Evolutionary conservation across 64 coral and sea anemone species (phyloP).

Genomic region (Stichodactyla helianthus): DNA sequence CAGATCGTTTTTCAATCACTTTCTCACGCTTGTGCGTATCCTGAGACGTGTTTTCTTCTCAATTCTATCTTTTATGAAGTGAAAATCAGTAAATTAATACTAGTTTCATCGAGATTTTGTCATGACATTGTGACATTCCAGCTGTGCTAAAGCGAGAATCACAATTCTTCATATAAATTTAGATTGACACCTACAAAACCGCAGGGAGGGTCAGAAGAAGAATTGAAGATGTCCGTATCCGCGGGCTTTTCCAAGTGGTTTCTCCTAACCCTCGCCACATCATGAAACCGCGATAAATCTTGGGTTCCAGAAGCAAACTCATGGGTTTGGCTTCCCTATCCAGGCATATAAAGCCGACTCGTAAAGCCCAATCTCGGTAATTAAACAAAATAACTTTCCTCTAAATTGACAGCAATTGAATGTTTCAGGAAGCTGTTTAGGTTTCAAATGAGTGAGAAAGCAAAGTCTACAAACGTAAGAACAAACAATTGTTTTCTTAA

Average conservation of each 20-base stretch:
- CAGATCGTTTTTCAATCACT: not conserved
- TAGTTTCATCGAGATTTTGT: not conserved
- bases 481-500: conserved; percentile 27
- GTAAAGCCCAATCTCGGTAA: not conserved
- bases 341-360: not conserved
- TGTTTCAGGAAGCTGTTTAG: conserved; percentile 14
- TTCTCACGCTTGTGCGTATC: not conserved
- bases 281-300: not conserved
- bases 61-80: too few species aligned
- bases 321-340: not conserved
- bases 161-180: not conserved
- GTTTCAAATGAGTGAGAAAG: conserved; percentile 20
- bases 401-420: conserved; percentile 12
- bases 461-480: conserved; percentile 2
- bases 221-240: not conserved
- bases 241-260: not conserved
- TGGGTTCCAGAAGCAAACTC: not conserved
- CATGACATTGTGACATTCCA: not conserved
- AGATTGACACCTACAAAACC: not conserved
- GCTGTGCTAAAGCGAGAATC: not conserved
- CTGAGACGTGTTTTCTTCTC: too few species aligned
- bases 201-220: not conserved
- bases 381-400: not conserved
- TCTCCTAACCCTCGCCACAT: not conserved
- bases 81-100: not conserved